These are phyloP conservation scores for Trichogramma evanescens DNA, from an alignment of 2,888 invertebrate genomes.

Conservation along the genomic window DNA sequence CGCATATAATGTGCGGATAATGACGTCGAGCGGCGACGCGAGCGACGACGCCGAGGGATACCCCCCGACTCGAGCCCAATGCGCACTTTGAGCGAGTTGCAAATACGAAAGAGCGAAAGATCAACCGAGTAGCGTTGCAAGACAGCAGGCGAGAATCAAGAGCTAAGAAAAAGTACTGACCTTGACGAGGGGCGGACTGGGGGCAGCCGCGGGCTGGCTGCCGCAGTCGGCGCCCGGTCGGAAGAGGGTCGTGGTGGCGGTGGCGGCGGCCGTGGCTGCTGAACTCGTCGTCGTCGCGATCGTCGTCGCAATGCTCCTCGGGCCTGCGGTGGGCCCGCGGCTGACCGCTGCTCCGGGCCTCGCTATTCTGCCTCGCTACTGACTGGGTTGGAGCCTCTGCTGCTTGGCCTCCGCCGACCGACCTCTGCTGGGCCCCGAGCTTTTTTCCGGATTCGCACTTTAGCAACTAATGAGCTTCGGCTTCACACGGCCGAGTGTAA, in stretches of 20 bases:
- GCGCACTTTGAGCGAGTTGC: background rate
- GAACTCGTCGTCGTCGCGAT: conserved; percentile 2
- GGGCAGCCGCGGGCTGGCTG: conserved; percentile 5
- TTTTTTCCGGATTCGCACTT: no score
- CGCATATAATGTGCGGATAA: conserved; percentile 42
- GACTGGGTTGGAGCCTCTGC: conserved; percentile 2
- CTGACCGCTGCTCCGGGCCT: background rate
- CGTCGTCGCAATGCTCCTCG: background rate
- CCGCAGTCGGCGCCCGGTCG: conserved; percentile 18
- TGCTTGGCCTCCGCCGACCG: conserved; percentile 35
- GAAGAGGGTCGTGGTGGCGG: conserved; percentile 18
- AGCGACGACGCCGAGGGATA: conserved; percentile 24
- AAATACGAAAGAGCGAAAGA: background rate
- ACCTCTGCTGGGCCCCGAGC: conserved; percentile 45
- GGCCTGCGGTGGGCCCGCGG: background rate
- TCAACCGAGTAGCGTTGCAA: background rate
- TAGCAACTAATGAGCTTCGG: no score
- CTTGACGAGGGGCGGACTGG: conserved; percentile 11
- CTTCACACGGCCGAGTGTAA: no score
- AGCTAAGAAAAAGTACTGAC: background rate
- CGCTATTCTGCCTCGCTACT: background rate
- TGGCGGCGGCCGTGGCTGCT: conserved; percentile 3
- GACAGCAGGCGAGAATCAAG: no score
- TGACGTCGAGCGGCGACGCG: conserved; percentile 34
- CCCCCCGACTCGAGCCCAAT: conserved; percentile 6